A percentile compares a stretch with the other conserved stretches of the same genome.
Evolutionary conservation across 2,797 vertebrate species (phyloP).

Genomic region (Acanthis flammea): DNA sequence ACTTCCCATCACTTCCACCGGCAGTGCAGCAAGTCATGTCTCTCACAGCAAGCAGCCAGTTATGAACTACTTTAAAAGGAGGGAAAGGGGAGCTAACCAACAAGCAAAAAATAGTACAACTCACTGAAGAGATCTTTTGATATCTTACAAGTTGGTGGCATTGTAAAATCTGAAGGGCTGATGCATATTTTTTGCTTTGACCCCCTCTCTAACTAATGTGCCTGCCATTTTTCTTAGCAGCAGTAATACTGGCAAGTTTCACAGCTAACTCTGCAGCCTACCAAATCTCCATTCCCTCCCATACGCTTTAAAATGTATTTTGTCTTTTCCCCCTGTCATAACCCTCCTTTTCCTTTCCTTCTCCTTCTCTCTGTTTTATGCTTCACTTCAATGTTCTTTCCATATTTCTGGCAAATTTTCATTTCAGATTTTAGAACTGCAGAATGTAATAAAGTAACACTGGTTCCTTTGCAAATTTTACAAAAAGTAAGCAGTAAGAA

Average conservation of each 20-base stretch:
- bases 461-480: neutral
- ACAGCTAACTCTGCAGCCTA: neutral
- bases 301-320: neutral
- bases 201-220: neutral
- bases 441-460: neutral
- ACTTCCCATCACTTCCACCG: neutral
- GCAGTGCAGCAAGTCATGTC: neutral
- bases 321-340: neutral
- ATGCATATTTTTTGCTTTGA: neutral
- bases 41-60: neutral
- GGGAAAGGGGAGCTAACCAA: neutral
- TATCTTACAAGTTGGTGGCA: neutral
- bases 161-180: neutral
- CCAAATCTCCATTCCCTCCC: neutral
- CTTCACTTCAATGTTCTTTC: neutral
- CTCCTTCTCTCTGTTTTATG: neutral
- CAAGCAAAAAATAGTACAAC: fast-evolving
- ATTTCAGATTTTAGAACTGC: neutral
- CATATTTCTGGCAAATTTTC: neutral
- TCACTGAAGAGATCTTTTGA: neutral
- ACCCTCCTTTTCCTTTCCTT: neutral
- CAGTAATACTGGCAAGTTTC: neutral
- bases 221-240: neutral
- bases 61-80: neutral
- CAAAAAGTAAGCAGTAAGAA: neutral